These are phyloP conservation scores for Arion vulgaris DNA, from an alignment of 1,140 invertebrate species.

Conservation along the genomic window DNA sequence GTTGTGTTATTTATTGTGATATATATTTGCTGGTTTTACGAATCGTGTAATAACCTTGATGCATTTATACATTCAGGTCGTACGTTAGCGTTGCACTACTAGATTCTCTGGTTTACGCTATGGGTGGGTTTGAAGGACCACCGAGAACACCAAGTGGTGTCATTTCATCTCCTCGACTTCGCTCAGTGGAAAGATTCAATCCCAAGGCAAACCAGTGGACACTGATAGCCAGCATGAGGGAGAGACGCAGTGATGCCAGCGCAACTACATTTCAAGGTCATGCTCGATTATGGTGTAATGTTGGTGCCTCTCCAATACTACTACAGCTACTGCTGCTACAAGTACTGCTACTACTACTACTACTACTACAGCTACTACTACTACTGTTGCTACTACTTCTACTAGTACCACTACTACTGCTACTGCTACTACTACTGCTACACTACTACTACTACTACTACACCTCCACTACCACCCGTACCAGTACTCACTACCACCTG, in stretches of 20 bases:
- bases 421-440: no score
- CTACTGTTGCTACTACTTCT: no score
- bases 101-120: slow-evolving; percentile 84
- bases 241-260: slow-evolving; percentile 83
- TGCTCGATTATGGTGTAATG: background rate
- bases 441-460: background rate
- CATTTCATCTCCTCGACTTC: slow-evolving; percentile 61
- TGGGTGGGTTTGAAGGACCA: slow-evolving; percentile 77
- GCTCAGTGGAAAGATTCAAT: slow-evolving; percentile 73
- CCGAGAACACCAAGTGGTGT: slow-evolving; percentile 41
- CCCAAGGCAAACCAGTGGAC: slow-evolving; percentile 73
- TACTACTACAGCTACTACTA: no score
- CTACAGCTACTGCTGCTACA: background rate
- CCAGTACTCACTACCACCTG: background rate
- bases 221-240: slow-evolving; percentile 73
- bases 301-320: background rate
- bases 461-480: background rate
- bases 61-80: slow-evolving; percentile 52
- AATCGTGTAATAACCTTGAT: no score
- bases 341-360: background rate
- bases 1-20: no score
- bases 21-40: no score
- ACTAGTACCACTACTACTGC: no score
- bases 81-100: slow-evolving; percentile 80
- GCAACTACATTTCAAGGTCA: slow-evolving; percentile 76